A percentile compares a stretch with the other conserved stretches of the same genome.
Conservation (phyloP, 2,888 invertebrate genomes). For the Drosophila testacea region DNA sequence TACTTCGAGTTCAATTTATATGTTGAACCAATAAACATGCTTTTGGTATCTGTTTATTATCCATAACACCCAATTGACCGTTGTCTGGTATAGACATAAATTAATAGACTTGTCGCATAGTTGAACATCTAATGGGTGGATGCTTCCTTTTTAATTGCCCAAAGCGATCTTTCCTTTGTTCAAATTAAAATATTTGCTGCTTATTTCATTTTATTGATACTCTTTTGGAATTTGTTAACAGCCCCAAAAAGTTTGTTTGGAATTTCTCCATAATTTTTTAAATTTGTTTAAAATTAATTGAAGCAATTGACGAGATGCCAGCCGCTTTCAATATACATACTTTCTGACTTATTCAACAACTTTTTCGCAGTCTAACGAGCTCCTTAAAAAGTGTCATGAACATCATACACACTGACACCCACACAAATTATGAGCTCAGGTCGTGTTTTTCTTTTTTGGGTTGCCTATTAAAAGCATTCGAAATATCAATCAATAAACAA, state of each 20-base stretch:
- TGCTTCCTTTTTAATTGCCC: constrained; percentile 14
- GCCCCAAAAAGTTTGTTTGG: neutral
- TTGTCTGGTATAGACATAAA: neutral
- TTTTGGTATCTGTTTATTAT: constrained; percentile 15
- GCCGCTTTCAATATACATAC: constrained; percentile 11
- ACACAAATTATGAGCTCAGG: constrained; percentile 6
- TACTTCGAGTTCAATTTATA: constrained; percentile 10
- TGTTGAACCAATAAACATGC: constrained; percentile 20
- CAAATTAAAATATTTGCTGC: constrained; percentile 31
- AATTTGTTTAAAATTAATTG: constrained; percentile 13
- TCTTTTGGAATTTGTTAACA: constrained; percentile 1
- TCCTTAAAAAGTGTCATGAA: constrained; percentile 31
- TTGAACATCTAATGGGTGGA: constrained; percentile 11
- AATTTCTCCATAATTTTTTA: constrained; percentile 1
- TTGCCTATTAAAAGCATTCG: constrained; percentile 45
- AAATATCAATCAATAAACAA: constrained; percentile 54
- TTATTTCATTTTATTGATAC: constrained; percentile 25
- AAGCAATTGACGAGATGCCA: constrained; percentile 27
- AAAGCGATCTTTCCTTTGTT: neutral
- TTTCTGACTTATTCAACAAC: constrained; percentile 16
- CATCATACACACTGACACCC: constrained; percentile 20
- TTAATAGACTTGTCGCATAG: constrained; percentile 19
- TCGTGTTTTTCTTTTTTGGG: constrained; percentile 3
- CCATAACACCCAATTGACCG: constrained; percentile 4
- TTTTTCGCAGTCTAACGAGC: constrained; percentile 11